Conservation (phyloP, 2,888 invertebrate genomes). For the Carabus problematicus region DNA sequence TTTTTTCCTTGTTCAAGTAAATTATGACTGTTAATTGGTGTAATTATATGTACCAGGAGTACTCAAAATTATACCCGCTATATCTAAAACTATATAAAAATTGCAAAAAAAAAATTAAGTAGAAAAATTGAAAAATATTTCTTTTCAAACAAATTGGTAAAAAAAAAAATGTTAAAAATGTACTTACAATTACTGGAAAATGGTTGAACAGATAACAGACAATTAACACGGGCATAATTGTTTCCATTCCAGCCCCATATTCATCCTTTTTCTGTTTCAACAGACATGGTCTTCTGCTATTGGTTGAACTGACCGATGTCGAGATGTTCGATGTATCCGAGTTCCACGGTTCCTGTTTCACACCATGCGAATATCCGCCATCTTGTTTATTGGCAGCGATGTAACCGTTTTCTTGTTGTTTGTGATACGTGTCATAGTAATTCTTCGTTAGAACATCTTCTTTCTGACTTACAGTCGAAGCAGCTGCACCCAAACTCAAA, state of each 20-base stretch:
- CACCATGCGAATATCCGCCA: constrained; percentile 36
- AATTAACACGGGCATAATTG: constrained; percentile 62
- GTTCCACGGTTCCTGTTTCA: constrained; percentile 51
- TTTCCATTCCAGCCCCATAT: constrained; percentile 59
- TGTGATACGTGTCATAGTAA: constrained; percentile 55
- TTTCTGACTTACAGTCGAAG: constrained; percentile 48
- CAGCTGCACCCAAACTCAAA: constrained; percentile 51
- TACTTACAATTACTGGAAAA: constrained; percentile 67
- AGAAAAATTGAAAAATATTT: too few relatives aligned
- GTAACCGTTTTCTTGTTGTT: constrained; percentile 47
- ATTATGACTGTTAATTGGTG: too few relatives aligned
- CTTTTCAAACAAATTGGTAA: too few relatives aligned
- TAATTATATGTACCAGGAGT: too few relatives aligned
- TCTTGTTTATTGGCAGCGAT: constrained; percentile 46
- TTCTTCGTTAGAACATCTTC: constrained; percentile 49
- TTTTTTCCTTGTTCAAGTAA: too few relatives aligned
- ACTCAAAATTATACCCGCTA: too few relatives aligned
- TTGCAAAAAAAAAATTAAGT: too few relatives aligned
- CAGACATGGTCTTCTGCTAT: constrained; percentile 61
- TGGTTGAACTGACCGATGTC: constrained; percentile 64
- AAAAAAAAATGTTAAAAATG: constrained; percentile 21
- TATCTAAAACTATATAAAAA: too few relatives aligned
- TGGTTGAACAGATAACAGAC: constrained; percentile 67
- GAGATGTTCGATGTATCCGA: constrained; percentile 62
- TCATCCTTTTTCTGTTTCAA: constrained; percentile 55